Evolutionary conservation across 2,797 vertebrate species (phyloP).

Genomic region (Pampus argenteus): DNA sequence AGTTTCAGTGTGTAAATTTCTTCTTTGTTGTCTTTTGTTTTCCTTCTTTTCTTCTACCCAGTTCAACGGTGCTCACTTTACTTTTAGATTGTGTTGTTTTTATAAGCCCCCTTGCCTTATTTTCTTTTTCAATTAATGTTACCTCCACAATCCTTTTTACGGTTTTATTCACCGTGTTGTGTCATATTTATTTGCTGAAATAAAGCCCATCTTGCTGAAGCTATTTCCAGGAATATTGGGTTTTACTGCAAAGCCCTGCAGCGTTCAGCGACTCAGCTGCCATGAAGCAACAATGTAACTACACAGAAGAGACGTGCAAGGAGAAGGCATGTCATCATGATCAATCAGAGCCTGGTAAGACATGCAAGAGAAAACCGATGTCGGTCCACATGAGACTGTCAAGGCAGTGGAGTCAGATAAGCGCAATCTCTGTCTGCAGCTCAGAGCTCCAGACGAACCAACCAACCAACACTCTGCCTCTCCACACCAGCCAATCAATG

Average conservation of each 20-base stretch:
- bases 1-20: slow-evolving; percentile 20
- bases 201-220: slow-evolving; percentile 46
- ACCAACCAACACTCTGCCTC: slow-evolving; percentile 12
- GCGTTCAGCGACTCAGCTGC: slow-evolving; percentile 62
- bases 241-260: slow-evolving; percentile 51
- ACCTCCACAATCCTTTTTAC: slow-evolving; percentile 38
- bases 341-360: slow-evolving; percentile 60
- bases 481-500: slow-evolving; percentile 38
- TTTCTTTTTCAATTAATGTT: slow-evolving; percentile 48
- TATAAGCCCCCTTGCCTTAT: slow-evolving; percentile 56
- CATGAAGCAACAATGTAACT: slow-evolving; percentile 64
- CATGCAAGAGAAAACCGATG: slow-evolving; percentile 47
- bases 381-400: slow-evolving; percentile 48
- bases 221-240: slow-evolving; percentile 53
- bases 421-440: slow-evolving; percentile 46
- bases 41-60: slow-evolving; percentile 27
- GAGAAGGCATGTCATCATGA: slow-evolving; percentile 62
- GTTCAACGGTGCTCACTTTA: slow-evolving; percentile 43
- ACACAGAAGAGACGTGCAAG: slow-evolving; percentile 41
- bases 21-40: slow-evolving; percentile 37
- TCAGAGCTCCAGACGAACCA: slow-evolving; percentile 32
- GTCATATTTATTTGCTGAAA: slow-evolving; percentile 61
- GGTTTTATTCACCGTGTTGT: slow-evolving; percentile 38
- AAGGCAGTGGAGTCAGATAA: slow-evolving; percentile 46
- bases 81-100: slow-evolving; percentile 55